Evolutionary conservation across 2,888 invertebrate genomes (phyloP), one percentile per base, ranked within the genome.

Genomic region (Tillus elongatus): DNA sequence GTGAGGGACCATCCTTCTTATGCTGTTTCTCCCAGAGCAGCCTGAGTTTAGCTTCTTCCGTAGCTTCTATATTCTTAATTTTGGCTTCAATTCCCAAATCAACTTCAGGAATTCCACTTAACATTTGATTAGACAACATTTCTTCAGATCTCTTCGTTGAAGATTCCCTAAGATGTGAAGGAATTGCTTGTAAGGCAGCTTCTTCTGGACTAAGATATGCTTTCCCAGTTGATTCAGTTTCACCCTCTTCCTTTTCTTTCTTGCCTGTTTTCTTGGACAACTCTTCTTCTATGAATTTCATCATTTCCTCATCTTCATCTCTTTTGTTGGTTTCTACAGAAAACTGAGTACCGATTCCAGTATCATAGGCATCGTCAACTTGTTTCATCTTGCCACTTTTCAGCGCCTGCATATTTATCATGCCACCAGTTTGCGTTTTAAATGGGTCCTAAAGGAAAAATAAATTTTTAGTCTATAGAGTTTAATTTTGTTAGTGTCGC

Each of bases 91-190:
- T 95, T n/a, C 98, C 98, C 35, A 99, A 74, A 68, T 99, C 97
- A 0, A 99, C 91, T 72, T 99, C 98, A 0, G 98, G 98, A 48
- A 99, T 98, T 24, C 98, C 98, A 58, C 92, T 96, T 3, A 99
- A 72, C 98, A 98, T 99, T 72, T 98, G 97, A 74, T 97, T 96
- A 2, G 97, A 97, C 53, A 99, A 76, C 92, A 98, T 96, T 70
- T 98, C 98, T 65, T 98, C 97, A 2, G 90, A 93, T 58, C 85
- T 75, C 52, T 89, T 86, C 1, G 85, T 78, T 1, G 89, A 85
- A 1, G 90, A 87, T 40, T 85, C 79, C 41, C 92, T 72, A 35
- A 95, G 69, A 61, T 92, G 85, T 51, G 90, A 87, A 1, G 95
- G 93, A n/a, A 95, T 72, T 3, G 49, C 52, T 48, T 83, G 79